phyloP scores from a whole-genome alignment of 2,888 invertebrate genomes.

The Labia minor region DNA sequence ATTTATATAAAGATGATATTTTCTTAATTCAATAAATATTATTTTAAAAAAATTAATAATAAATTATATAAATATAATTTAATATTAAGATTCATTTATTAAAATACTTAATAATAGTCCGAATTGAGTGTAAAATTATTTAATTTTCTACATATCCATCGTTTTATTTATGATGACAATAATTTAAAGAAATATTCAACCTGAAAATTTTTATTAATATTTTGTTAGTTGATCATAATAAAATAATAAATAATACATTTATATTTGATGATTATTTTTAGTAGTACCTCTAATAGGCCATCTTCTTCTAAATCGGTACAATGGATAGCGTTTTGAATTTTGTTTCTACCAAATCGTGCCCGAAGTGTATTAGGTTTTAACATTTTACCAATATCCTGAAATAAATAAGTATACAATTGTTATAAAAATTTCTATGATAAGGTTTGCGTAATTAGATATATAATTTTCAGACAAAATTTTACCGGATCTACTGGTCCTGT shows the following conservation, averaged over 20 bases:
- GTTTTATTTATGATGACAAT: background rate
- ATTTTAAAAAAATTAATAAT: too few species aligned
- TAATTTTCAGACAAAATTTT: slow-evolving; percentile 32
- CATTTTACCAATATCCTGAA: slow-evolving; percentile 73
- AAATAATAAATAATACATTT: background rate
- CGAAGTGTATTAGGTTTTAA: slow-evolving; percentile 73
- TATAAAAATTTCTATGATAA: too few species aligned
- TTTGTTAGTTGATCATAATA: background rate
- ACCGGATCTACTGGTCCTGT: slow-evolving; percentile 88
- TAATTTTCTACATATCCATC: too few species aligned
- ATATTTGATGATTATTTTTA: too few species aligned
- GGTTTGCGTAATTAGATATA: background rate
- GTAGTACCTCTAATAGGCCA: slow-evolving; percentile 64
- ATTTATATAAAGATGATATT: too few species aligned
- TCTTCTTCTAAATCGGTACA: slow-evolving; percentile 90
- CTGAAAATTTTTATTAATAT: background rate
- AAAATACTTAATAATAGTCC: too few species aligned
- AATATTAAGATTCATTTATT: too few species aligned
- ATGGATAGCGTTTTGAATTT: slow-evolving; percentile 79
- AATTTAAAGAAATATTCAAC: background rate
- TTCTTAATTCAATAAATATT: too few species aligned
- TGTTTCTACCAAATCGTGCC: slow-evolving; percentile 70
- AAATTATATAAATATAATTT: too few species aligned
- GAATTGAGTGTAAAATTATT: too few species aligned
- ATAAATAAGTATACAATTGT: slow-evolving; percentile 22